A percentile compares a stretch with the other conserved stretches of the same genome.
Conservation (phyloP, 2,797 vertebrate genomes). For the Falco biarmicus region DNA sequence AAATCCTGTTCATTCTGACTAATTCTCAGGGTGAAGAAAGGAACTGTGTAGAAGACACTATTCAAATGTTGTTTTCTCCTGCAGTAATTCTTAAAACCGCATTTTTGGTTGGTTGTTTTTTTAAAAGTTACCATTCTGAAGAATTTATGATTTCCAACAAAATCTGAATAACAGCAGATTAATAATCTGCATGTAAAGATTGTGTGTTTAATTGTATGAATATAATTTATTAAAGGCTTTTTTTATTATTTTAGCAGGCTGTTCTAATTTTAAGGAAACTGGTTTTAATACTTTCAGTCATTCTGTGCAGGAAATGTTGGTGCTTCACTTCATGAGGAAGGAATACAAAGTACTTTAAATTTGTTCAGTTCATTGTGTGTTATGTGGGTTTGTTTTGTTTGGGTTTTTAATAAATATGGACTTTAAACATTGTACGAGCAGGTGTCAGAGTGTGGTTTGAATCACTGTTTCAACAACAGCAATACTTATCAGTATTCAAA, state of each 20-base stretch:
- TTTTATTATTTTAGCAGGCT: neutral
- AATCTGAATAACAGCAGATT: neutral
- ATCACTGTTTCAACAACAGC: neutral
- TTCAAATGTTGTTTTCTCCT: neutral
- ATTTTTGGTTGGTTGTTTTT: neutral
- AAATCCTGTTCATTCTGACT: neutral
- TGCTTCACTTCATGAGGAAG: neutral
- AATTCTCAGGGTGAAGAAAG: neutral
- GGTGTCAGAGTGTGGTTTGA: neutral
- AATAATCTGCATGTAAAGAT: neutral
- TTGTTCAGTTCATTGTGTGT: neutral
- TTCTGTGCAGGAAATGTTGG: neutral
- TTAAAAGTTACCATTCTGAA: neutral
- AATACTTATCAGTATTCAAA: neutral
- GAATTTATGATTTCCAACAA: neutral
- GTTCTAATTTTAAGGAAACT: neutral
- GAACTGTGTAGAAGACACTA: fast-evolving
- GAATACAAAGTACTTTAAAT: neutral
- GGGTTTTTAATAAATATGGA: neutral
- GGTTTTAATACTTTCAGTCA: neutral
- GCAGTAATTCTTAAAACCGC: neutral
- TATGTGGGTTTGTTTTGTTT: neutral
- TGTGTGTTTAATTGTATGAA: neutral
- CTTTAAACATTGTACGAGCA: neutral
- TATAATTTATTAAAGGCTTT: neutral